Conservation (phyloP, 1,140 invertebrate species). For the Melanaphis sacchari region DNA sequence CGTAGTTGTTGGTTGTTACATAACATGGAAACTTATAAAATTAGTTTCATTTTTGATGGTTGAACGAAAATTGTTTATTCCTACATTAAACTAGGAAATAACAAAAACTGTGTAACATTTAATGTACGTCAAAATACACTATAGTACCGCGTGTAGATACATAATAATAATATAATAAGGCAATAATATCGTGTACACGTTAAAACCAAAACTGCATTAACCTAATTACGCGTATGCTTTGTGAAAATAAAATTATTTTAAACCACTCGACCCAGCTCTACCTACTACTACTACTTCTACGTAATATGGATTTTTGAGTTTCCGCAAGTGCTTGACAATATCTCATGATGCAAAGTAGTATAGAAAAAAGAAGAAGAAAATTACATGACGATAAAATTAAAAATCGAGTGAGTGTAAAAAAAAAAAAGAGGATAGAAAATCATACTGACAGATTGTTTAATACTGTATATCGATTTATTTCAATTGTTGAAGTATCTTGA, state of each 20-base stretch:
- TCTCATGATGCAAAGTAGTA: neutral
- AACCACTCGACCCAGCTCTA: neutral
- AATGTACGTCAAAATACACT: neutral
- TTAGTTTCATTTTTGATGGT: too few species aligned
- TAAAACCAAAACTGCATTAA: neutral
- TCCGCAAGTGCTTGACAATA: neutral
- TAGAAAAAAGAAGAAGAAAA: neutral
- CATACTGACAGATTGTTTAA: neutral
- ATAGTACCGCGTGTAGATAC: too few species aligned
- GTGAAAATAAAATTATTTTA: conserved; percentile 17
- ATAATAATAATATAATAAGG: neutral
- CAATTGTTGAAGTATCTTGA: neutral
- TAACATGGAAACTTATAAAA: too few species aligned
- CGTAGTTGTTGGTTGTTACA: too few species aligned
- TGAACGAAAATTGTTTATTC: too few species aligned
- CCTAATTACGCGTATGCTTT: neutral
- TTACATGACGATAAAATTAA: neutral
- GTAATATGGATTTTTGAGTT: neutral
- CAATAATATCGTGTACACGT: neutral
- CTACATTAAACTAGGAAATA: too few species aligned
- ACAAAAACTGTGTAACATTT: neutral
- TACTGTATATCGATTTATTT: neutral
- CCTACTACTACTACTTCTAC: neutral
- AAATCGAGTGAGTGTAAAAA: neutral
- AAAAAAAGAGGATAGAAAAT: neutral